Base-by-base conservation (phyloP, 2,113 vertebrate genomes). In the Pavo muticus region DNA sequence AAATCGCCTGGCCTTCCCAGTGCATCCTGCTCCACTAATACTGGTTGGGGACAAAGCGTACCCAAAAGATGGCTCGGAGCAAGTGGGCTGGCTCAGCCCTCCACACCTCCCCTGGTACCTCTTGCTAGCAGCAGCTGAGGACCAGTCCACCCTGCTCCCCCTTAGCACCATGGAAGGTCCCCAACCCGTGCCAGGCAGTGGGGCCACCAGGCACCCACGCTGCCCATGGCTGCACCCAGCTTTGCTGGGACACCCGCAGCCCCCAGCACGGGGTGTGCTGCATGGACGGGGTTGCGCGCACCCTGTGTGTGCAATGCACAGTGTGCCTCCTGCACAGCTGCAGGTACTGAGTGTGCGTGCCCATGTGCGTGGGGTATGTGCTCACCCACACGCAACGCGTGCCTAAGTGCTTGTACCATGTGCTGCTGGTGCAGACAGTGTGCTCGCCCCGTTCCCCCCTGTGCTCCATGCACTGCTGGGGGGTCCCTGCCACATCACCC, bases 371-470 rank as follows among this genome's bases (percentile, higher is more conserved):
- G 61, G 61, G 61, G 25, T 16, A 24, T 64, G 61, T 10, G 11
- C 27, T 40, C 10, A 11, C 61, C 61, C 5, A 7, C 3, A 10
- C 1, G 19, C 37, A 35, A 35, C 45, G 63, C 3, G 7, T 57
- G 79, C 88, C 23, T 85, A 96, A 96, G 94, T 96, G 95, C 92
- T 93, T 88, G 57, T 74, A 47, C 92, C 74, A 82, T 90, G 87
- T 96, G 54, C 91, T 10, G 0, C 74, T 54, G 84, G 93, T 72
- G 63, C 73, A 63, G 92, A 63, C 88, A 75, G 23, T 1, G 4
- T 68, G 65, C 79, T 91, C 61, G 15, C 19, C 59, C 37, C 61
- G 8, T 64, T 40, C 20, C 57, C 20, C 57, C 37, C 39, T 27
- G 24, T n/a, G 42, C 42, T n/a, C 65, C 29, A 3, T 30, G 76